Base-by-base conservation (phyloP, 2,888 invertebrate genomes). In the Adela reaumurella region DNA sequence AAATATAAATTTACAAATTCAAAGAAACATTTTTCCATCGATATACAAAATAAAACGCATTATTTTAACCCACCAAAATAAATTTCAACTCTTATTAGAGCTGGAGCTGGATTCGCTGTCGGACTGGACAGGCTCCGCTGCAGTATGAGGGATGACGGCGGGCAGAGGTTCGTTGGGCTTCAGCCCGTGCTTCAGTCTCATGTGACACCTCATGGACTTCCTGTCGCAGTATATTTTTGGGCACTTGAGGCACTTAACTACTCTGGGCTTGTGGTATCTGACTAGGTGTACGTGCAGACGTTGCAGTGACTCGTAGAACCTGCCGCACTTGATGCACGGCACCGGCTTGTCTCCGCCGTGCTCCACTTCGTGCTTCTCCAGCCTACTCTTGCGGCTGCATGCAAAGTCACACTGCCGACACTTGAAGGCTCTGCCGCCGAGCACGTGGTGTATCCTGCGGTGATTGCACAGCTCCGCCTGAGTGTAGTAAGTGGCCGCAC, bases 401-500 rank as follows among this genome's bases (percentile, higher is more conserved):
- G 11, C 11, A 19, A 19, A 46, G 4, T 35, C 35, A 18, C 46
- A 46, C 2, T 10, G 35, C 5, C 16, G 3, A 19, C 46, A 46
- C 35, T 19, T 28, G 35, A 29, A 46, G 6, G 3, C 3, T 14
- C 10, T 28, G 8, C 14, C 14, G 6, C 2, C 5, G 2, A 14
- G n/a, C 6, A 20, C 20, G 28, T 46, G 20, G 17, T 46, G 46
- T 3, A 19, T 6, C 8, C 17, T 8, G 8, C 28, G 18, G 46
- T 46, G 46, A n/a, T 46, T 46, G 29, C n/a, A n/a, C 2, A 46
- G 35, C 5, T 46, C 46, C 20, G 46, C 20, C 10, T 14, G n/a
- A 17, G 46, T 17, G 35, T 29, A 46, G 19, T 35, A 46, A 16
- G 46, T 20, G 8, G 46, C 46, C 16, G 46, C 46, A n/a, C 46